These are phyloP conservation scores for Grallaria varia DNA, from an alignment of 2,113 vertebrate species.

Conservation along the genomic window DNA sequence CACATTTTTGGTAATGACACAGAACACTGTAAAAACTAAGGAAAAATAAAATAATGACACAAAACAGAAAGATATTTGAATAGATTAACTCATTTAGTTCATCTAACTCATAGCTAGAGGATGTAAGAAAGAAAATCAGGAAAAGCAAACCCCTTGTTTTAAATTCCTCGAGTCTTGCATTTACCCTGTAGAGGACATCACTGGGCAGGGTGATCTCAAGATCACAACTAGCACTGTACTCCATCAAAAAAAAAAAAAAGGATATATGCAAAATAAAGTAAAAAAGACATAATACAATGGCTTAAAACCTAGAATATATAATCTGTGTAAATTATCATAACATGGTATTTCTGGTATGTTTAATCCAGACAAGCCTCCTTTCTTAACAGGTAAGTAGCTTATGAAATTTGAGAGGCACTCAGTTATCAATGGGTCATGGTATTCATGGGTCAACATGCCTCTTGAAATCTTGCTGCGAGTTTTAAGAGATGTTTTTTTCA, in stretches of 20 bases:
- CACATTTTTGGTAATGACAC: neutral
- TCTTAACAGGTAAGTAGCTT: neutral
- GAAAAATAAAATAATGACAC: neutral
- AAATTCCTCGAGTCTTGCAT: neutral
- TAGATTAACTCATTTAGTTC: neutral
- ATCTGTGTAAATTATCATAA: neutral
- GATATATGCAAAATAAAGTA: neutral
- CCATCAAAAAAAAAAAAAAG: neutral
- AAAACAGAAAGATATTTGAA: neutral
- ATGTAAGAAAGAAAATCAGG: neutral
- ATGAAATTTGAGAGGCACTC: neutral
- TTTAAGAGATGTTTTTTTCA: neutral
- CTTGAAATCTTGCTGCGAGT: neutral
- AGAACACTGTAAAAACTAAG: neutral
- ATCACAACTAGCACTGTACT: neutral
- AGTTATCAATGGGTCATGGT: neutral
- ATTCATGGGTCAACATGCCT: neutral
- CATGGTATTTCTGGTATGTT: neutral
- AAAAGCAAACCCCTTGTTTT: neutral
- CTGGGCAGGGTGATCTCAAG: neutral
- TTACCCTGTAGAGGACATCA: neutral
- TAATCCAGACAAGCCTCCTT: neutral
- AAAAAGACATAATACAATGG: neutral
- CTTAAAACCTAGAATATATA: neutral
- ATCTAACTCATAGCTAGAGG: neutral